Percentiles rank a stretch among this genome's conserved stretches.
Evolutionary conservation across 2,888 invertebrate species (phyloP).

Genomic region (Drosophila formosana): DNA sequence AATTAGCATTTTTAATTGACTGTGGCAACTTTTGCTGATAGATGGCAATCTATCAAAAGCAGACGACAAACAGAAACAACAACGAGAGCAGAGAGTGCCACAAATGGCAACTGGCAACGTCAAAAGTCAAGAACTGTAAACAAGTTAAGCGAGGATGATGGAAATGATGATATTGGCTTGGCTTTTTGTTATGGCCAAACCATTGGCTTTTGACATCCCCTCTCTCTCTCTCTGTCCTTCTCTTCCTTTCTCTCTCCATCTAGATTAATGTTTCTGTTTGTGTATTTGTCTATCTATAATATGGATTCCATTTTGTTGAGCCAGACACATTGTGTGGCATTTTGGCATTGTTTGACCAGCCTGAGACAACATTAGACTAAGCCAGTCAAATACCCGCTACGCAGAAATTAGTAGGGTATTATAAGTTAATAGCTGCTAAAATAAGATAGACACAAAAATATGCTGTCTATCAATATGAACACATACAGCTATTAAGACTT

Average conservation of each 20-base stretch:
- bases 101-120: conserved; percentile 32
- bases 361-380: background rate
- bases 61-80: conserved; percentile 20
- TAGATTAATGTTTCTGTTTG: conserved; percentile 2
- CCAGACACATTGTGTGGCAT: conserved; percentile 15
- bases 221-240: background rate
- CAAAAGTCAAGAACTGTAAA: conserved; percentile 58
- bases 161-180: conserved; percentile 40
- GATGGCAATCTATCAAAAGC: conserved; percentile 62
- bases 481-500: no score
- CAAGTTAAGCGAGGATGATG: conserved; percentile 41
- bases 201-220: background rate
- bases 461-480: no score
- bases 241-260: background rate
- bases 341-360: conserved; percentile 8
- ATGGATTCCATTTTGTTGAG: conserved; percentile 16
- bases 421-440: no score
- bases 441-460: no score
- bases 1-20: conserved; percentile 70
- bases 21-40: conserved; percentile 42
- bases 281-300: conserved; percentile 19
- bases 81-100: conserved; percentile 30
- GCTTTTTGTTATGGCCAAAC: conserved; percentile 17
- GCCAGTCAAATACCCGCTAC: background rate
- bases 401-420: no score